Conservation (phyloP, 2,888 invertebrate species). For the Glaucopsyche alexis region DNA sequence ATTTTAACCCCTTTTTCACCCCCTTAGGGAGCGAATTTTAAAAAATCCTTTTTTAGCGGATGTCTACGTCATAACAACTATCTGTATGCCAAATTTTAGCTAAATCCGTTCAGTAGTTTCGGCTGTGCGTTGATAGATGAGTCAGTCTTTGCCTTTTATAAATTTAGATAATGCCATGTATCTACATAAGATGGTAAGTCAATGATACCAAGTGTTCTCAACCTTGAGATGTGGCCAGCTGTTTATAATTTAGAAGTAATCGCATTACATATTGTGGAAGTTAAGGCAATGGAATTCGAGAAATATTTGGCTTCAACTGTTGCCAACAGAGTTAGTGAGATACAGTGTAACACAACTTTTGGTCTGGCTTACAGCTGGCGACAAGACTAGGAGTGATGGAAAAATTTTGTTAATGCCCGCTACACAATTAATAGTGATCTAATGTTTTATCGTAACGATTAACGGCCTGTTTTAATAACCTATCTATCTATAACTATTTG, state of each 20-base stretch:
- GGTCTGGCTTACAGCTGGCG: neutral
- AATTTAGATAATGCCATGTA: no score
- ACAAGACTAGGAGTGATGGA: neutral
- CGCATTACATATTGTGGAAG: neutral
- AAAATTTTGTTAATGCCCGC: neutral
- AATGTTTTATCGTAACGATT: neutral
- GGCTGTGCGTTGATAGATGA: no score
- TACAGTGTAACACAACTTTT: neutral
- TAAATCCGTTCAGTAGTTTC: no score
- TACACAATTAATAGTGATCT: no score
- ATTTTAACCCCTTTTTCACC: no score
- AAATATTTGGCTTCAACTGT: neutral
- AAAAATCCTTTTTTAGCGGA: no score
- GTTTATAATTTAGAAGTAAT: conserved; percentile 4
- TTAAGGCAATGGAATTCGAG: neutral
- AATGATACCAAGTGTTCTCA: conserved; percentile 33
- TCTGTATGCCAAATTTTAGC: no score
- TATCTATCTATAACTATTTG: no score
- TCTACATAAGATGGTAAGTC: neutral
- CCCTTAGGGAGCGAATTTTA: no score
- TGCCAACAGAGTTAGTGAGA: neutral
- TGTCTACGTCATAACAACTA: no score
- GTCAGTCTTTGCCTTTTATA: no score
- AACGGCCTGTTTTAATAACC: no score
- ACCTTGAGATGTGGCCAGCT: conserved; percentile 20